Evolutionary conservation across 2,113 vertebrate genomes (phyloP), one percentile per base, ranked within the genome.

Genomic region (Rhinoderma darwinii): DNA sequence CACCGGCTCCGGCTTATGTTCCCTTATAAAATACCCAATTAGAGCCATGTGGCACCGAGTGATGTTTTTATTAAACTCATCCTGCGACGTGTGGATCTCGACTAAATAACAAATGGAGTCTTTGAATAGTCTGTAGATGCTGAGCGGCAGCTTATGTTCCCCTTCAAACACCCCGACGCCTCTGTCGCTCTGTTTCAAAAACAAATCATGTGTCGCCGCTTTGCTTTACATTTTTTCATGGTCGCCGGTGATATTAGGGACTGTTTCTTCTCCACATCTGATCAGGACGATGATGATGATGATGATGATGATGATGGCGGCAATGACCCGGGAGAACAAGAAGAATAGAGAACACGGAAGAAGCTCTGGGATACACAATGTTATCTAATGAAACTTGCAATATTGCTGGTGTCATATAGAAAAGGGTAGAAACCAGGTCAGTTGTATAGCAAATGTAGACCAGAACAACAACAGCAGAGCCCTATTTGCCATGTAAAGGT

Each of bases 1-100:
- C 86, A 81, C 73, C 54, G 22, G 30, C 63, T 51, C 82, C 50
- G 85, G 85, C 85, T 87, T 87, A 20, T 87, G 85, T 82, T 84
- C 86, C 88, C 77, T 25, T 70, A 44, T 68, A 82, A 82, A 83
- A 86, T 82, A 20, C 80, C 88, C 80, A 61, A 66, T 76, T 82
- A 72, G 84, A 59, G 88, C 73, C 84, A 76, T 82, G 79, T 68
- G 79, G 84, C 73, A 56, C 17, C 37, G n/a, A 37, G 76, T 10
- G 17, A 66, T 73, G 51, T 50, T 51, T 84, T 47, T 68, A 32
- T 79, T 77, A 66, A 44, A 27, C 17, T 41, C n/a, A 66, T 51
- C 37, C 44, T 5, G 39, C 78, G 39, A 27, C 11, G 70, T 3
- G 32, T 61, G 15, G 9, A 25, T 56, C 79, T 20, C 12, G 35